phyloP scores from a whole-genome alignment of 2,888 invertebrate species.

The Euzetes globulus region DNA sequence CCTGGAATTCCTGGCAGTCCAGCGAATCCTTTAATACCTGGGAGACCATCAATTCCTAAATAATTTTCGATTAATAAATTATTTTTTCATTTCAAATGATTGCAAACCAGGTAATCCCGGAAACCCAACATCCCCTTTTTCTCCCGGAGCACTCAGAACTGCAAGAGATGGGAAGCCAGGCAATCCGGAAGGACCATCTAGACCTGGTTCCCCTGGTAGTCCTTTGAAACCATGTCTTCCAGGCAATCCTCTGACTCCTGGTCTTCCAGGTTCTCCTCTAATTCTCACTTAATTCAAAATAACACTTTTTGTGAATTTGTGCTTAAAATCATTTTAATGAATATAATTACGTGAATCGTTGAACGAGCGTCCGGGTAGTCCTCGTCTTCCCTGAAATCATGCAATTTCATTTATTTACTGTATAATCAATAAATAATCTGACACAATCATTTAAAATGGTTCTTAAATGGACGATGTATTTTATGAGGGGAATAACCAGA shows the following conservation, averaged over 20 bases:
- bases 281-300: neutral
- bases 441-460: too few species aligned
- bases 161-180: conserved; percentile 13
- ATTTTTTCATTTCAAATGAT: too few species aligned
- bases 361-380: conserved; percentile 46
- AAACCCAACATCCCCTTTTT: conserved; percentile 11
- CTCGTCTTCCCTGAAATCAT: conserved; percentile 53
- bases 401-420: too few species aligned
- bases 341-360: neutral
- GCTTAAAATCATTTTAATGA: neutral
- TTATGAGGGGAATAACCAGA: too few species aligned
- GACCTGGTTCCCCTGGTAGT: neutral
- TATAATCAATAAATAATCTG: too few species aligned
- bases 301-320: neutral
- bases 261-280: conserved; percentile 51
- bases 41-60: conserved; percentile 36
- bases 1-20: conserved; percentile 40
- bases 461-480: too few species aligned
- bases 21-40: conserved; percentile 50
- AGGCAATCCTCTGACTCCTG: neutral
- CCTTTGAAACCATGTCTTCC: conserved; percentile 34
- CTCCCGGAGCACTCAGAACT: conserved; percentile 35
- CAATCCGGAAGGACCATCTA: neutral
- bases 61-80: too few species aligned
- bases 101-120: neutral